A percentile compares a stretch with the other conserved stretches of the same genome.
These are phyloP conservation scores for Cyprinodon brontotheroides DNA, from an alignment of 2,113 vertebrate species.

Conservation along the genomic window DNA sequence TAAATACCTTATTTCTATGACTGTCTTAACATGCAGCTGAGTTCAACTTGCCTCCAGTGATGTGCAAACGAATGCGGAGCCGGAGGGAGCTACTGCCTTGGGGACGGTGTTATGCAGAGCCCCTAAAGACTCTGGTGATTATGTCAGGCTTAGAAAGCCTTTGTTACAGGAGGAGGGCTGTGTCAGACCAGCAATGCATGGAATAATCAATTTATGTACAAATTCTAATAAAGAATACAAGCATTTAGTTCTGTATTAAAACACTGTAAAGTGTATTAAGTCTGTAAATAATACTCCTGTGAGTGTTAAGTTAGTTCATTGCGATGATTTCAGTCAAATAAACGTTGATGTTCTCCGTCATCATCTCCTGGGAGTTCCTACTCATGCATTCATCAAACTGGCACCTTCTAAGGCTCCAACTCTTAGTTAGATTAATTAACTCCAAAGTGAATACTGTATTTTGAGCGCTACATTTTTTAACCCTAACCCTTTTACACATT, in stretches of 20 bases:
- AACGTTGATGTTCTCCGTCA: too few species aligned
- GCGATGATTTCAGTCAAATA: too few species aligned
- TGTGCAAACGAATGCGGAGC: conserved; percentile 46
- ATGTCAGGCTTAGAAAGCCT: conserved; percentile 53
- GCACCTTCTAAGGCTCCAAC: too few species aligned
- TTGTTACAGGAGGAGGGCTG: conserved; percentile 57
- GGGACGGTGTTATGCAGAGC: conserved; percentile 55
- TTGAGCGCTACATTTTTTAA: too few species aligned
- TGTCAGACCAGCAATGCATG: conserved; percentile 50
- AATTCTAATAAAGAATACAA: conserved; percentile 21
- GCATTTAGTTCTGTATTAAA: neutral
- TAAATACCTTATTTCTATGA: conserved; percentile 16
- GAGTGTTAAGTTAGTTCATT: too few species aligned
- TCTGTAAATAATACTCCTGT: too few species aligned
- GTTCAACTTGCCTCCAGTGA: conserved; percentile 31
- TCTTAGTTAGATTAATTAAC: too few species aligned
- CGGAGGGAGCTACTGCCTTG: conserved; percentile 43
- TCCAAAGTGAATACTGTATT: too few species aligned
- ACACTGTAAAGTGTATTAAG: too few species aligned
- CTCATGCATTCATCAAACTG: too few species aligned
- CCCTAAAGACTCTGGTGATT: conserved; percentile 55
- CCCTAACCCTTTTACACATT: too few species aligned
- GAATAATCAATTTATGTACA: conserved; percentile 61
- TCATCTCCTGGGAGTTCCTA: too few species aligned
- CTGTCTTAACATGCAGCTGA: conserved; percentile 16